These are phyloP conservation scores for Xenopus borealis DNA, from an alignment of 2,113 vertebrate species.

Conservation along the genomic window DNA sequence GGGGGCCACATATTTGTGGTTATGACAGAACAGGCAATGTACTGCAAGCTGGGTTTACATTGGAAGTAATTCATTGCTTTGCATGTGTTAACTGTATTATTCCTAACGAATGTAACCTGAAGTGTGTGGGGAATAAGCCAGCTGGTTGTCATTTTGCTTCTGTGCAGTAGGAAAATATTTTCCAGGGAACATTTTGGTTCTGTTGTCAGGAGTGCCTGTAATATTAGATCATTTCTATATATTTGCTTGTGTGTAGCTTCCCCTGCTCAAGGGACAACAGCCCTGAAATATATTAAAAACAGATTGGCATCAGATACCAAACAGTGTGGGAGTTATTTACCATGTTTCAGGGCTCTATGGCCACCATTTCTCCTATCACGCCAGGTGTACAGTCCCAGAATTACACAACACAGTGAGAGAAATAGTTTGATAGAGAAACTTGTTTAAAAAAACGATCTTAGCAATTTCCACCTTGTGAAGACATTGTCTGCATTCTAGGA, in stretches of 20 bases:
- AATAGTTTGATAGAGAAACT: too few relatives aligned
- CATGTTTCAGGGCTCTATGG: too few relatives aligned
- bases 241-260: conserved; percentile 14
- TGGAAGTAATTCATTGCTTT: conserved; percentile 15
- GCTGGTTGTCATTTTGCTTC: conserved; percentile 45
- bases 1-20: conserved; percentile 2
- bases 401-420: too few relatives aligned
- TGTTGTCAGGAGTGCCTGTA: conserved; percentile 54
- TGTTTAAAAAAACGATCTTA: too few relatives aligned
- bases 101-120: conserved; percentile 17
- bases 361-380: too few relatives aligned
- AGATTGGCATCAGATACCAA: too few relatives aligned
- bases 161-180: conserved; percentile 51
- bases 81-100: conserved; percentile 28
- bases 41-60: conserved; percentile 10
- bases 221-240: conserved; percentile 56
- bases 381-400: too few relatives aligned
- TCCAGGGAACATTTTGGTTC: conserved; percentile 49
- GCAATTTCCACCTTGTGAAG: too few relatives aligned
- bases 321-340: too few relatives aligned
- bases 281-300: too few relatives aligned
- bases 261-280: too few relatives aligned
- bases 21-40: conserved; percentile 4
- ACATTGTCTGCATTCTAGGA: too few relatives aligned
- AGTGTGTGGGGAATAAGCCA: conserved; percentile 6